Conservation (phyloP, 2,113 vertebrate genomes). For the Grammomys dolichurus region DNA sequence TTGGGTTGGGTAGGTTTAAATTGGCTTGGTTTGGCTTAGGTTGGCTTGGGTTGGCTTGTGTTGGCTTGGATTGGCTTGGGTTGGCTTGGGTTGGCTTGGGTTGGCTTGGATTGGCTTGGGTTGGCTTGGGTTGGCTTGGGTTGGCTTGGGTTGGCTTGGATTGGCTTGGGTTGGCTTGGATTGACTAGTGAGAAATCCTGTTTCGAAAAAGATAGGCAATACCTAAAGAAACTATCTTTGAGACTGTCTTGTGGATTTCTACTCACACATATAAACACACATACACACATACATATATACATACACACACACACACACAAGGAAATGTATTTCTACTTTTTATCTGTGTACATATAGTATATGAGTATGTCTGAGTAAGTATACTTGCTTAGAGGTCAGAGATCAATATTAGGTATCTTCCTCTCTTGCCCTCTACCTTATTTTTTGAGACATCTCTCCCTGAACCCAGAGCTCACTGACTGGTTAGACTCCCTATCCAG, state of each 20-base stretch:
- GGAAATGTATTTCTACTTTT: not conserved
- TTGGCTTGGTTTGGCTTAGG: too few relatives aligned
- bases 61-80: too few relatives aligned
- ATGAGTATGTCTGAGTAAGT: too few relatives aligned
- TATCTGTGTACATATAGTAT: not conserved
- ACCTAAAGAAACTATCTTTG: not conserved
- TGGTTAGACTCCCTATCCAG: not conserved
- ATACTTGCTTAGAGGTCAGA: not conserved
- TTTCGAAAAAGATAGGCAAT: not conserved
- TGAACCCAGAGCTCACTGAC: not conserved
- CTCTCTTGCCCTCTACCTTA: not conserved
- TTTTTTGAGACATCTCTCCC: not conserved
- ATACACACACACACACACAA: not conserved
- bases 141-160: not conserved
- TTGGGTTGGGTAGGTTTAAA: not conserved
- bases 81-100: too few relatives aligned
- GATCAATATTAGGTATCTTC: not conserved
- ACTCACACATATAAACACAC: not conserved
- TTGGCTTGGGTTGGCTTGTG: too few relatives aligned
- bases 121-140: too few relatives aligned
- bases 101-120: too few relatives aligned
- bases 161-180: not conserved
- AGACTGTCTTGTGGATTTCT: not conserved
- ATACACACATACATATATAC: not conserved
- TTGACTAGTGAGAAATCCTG: not conserved